Evolutionary conservation across 1,140 invertebrate genomes (phyloP).

Genomic region (Drosophila kohkoa): DNA sequence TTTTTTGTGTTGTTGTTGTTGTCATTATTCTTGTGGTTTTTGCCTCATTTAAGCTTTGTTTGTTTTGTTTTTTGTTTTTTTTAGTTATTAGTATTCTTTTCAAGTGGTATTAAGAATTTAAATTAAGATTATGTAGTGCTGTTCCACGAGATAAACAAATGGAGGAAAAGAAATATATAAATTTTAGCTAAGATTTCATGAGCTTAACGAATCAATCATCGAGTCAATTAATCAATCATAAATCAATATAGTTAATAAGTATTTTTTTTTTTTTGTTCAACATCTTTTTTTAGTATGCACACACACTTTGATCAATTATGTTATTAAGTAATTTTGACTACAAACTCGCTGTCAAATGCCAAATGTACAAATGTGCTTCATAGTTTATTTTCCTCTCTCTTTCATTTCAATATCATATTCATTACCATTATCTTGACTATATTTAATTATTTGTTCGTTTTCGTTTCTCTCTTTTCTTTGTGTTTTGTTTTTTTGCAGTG

Average conservation of each 20-base stretch:
- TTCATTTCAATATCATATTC: neutral
- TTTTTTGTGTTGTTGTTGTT: conserved; percentile 32
- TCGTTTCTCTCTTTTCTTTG: conserved; percentile 14
- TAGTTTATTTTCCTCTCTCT: conserved; percentile 13
- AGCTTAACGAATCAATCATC: conserved; percentile 41
- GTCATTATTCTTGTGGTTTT: conserved; percentile 34
- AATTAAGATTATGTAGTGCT: conserved; percentile 57
- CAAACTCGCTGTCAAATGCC: conserved; percentile 46
- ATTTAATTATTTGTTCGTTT: conserved; percentile 13
- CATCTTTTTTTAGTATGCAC: conserved; percentile 6
- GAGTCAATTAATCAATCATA: conserved; percentile 62
- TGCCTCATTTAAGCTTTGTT: conserved; percentile 79
- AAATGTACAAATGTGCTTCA: conserved; percentile 33
- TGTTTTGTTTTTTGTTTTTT: conserved; percentile 27
- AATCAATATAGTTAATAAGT: conserved; percentile 47
- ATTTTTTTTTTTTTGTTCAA: neutral
- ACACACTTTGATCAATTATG: conserved; percentile 17
- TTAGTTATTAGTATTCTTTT: conserved; percentile 24
- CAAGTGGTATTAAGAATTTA: conserved; percentile 34
- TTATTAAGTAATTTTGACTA: conserved; percentile 65
- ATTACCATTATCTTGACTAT: conserved; percentile 11
- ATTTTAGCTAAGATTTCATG: conserved; percentile 78
- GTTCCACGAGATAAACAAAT: conserved; percentile 29
- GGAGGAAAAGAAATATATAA: conserved; percentile 61
- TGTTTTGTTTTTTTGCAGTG: conserved; percentile 7